Evolutionary conservation across 1,140 invertebrate species (phyloP).

Genomic region (Brachionus paranguensis): DNA sequence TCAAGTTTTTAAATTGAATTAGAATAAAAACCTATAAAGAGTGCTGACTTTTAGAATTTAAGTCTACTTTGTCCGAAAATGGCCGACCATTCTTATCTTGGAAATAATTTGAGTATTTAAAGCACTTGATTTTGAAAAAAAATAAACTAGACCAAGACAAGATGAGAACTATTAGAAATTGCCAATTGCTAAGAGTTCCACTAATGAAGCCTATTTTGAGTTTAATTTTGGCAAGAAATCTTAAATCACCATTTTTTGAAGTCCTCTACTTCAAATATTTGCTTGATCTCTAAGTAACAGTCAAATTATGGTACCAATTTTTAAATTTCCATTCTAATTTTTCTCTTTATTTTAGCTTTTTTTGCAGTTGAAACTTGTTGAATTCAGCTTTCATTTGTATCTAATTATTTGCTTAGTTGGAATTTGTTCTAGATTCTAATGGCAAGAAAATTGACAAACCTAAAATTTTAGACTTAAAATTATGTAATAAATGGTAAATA

Average conservation of each 20-base stretch:
- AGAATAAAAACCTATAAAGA: neutral
- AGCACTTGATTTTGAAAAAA: neutral
- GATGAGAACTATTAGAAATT: neutral
- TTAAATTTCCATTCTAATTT: neutral
- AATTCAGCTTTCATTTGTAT: neutral
- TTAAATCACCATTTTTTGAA: neutral
- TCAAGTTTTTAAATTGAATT: neutral
- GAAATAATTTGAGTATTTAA: neutral
- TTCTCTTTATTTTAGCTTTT: neutral
- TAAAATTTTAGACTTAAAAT: neutral
- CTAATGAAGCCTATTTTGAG: neutral
- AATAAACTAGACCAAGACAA: neutral
- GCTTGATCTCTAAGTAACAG: neutral
- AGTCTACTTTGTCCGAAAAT: neutral
- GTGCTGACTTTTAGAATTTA: neutral
- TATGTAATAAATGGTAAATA: neutral
- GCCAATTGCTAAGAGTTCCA: neutral
- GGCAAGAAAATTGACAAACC: neutral
- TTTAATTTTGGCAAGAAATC: neutral
- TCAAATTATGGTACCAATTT: neutral
- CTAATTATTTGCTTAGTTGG: neutral
- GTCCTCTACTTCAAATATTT: neutral
- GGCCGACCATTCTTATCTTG: neutral
- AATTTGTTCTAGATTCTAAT: neutral
- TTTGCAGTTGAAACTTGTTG: neutral